Percentiles rank a stretch among this genome's conserved stretches.
These are phyloP conservation scores for Syngnathoides biaculeatus DNA, from an alignment of 2,113 vertebrate species.

Conservation along the genomic window DNA sequence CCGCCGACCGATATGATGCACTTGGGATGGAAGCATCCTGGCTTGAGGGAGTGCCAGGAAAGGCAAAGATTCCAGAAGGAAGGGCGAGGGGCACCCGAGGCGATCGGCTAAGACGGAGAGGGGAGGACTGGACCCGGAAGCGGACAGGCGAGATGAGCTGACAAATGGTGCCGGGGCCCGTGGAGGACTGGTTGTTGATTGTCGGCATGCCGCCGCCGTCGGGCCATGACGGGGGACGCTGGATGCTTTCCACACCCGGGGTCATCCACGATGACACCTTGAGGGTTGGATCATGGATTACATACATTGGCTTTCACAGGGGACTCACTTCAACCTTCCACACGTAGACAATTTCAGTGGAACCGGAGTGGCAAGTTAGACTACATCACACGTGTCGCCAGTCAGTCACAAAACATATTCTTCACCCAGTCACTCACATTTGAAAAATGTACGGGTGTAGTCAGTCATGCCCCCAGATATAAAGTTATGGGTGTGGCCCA, in stretches of 20 bases:
- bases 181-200: slow-evolving; percentile 31
- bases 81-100: slow-evolving; percentile 44
- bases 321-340: not conserved
- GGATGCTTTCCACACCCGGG: slow-evolving; percentile 28
- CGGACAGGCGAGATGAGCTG: slow-evolving; percentile 30
- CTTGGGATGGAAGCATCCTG: slow-evolving; percentile 43
- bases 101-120: slow-evolving; percentile 52
- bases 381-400: too few relatives aligned
- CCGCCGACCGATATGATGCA: slow-evolving; percentile 46
- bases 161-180: slow-evolving; percentile 20
- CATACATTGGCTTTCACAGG: not conserved
- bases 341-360: not conserved
- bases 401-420: too few relatives aligned
- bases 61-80: slow-evolving; percentile 54
- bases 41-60: slow-evolving; percentile 49
- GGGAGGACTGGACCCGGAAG: slow-evolving; percentile 33
- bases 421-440: too few relatives aligned
- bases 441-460: too few relatives aligned
- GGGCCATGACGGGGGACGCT: slow-evolving; percentile 50
- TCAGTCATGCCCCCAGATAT: too few relatives aligned
- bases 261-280: slow-evolving; percentile 54
- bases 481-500: too few relatives aligned
- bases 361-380: too few relatives aligned
- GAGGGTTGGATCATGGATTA: slow-evolving; percentile 4
- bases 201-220: slow-evolving; percentile 41